Conservation (phyloP, 2,113 vertebrate species). For the Dascyllus trimaculatus region DNA sequence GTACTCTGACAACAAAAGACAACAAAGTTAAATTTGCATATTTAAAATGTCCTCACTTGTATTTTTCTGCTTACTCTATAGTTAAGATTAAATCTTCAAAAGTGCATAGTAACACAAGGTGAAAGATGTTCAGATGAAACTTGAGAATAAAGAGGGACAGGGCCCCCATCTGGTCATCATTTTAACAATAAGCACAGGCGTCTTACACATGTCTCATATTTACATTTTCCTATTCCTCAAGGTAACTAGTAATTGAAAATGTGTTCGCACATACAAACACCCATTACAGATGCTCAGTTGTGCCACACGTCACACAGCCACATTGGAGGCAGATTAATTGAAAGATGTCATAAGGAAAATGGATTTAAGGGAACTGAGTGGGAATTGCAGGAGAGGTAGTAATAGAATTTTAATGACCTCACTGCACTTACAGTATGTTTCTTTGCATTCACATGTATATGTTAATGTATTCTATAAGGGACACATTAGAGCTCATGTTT, state of each 20-base stretch:
- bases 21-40: too few relatives aligned
- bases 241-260: neutral
- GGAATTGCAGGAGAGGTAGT: constrained; percentile 4
- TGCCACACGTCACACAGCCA: neutral
- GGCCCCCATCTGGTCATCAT: neutral
- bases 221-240: neutral
- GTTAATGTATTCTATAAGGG: neutral
- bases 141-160: neutral
- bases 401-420: constrained; percentile 25
- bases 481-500: neutral
- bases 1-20: too few relatives aligned
- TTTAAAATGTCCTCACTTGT: too few relatives aligned
- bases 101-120: neutral
- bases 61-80: neutral
- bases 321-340: constrained; percentile 24
- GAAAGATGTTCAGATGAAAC: neutral
- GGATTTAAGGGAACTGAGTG: constrained; percentile 30
- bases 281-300: neutral
- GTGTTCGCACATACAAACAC: neutral
- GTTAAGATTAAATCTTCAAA: neutral
- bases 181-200: neutral
- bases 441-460: constrained; percentile 2
- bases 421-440: neutral
- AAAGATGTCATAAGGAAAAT: constrained; percentile 54
- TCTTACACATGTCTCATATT: neutral